Evolutionary conservation across 2,888 invertebrate species (phyloP).

Genomic region (Eueremaeus valkanovi): DNA sequence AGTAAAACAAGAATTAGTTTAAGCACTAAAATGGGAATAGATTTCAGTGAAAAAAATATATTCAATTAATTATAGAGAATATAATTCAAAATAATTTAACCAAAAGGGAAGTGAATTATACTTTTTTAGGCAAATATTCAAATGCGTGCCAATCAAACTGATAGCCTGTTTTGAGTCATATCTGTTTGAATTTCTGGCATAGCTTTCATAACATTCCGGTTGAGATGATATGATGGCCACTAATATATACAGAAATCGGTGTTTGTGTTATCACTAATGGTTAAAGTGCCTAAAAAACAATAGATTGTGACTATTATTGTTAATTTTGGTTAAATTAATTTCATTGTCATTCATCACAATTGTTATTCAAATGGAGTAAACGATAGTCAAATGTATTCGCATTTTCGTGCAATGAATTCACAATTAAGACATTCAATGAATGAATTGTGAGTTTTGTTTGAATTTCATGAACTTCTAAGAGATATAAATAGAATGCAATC

Average conservation of each 20-base stretch:
- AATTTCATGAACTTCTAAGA: not conserved
- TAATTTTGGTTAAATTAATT: slow-evolving; percentile 2
- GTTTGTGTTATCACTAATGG: not conserved
- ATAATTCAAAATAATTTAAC: too few relatives aligned
- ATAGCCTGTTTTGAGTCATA: not conserved
- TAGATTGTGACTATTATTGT: not conserved
- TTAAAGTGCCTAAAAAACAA: not conserved
- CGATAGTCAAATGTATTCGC: not conserved
- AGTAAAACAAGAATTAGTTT: too few relatives aligned
- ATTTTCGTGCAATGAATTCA: slow-evolving; percentile 15
- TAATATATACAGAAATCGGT: not conserved
- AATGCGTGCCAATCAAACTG: not conserved
- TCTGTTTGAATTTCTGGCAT: not conserved
- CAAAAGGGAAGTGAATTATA: too few relatives aligned
- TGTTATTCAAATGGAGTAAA: not conserved
- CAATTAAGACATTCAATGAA: slow-evolving; percentile 7
- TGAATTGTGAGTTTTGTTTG: not conserved
- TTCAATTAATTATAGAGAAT: too few relatives aligned
- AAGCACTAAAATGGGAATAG: too few relatives aligned
- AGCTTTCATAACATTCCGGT: not conserved
- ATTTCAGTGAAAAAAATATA: too few relatives aligned
- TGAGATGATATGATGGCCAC: not conserved
- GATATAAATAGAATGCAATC: slow-evolving; percentile 16
- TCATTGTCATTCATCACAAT: not conserved
- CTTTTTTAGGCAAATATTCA: too few relatives aligned